A percentile compares a stretch with the other conserved stretches of the same genome.
Conservation (phyloP, 2,113 vertebrate species). For the Alethe diademata region DNA sequence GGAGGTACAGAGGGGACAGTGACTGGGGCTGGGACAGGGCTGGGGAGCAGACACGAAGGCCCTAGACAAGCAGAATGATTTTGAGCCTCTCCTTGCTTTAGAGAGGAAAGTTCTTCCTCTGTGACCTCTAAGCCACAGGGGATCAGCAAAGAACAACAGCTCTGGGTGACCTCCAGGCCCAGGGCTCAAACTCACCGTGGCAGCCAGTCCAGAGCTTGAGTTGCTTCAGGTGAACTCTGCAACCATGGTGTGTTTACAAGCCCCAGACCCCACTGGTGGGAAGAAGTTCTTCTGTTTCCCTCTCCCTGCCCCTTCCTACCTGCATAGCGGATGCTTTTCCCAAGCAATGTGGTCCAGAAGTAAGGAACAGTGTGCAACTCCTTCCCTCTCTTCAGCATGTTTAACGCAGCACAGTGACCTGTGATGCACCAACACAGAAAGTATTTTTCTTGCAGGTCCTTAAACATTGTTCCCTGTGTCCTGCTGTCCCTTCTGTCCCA, state of each 20-base stretch:
- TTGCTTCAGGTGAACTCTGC: not conserved
- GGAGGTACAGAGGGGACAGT: not conserved
- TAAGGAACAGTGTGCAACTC: slow-evolving; percentile 80
- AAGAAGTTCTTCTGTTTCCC: not conserved
- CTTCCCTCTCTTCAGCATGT: slow-evolving; percentile 78
- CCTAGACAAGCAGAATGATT: not conserved
- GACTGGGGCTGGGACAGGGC: not conserved
- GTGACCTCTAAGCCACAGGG: not conserved
- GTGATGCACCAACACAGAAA: not conserved
- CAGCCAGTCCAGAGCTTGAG: not conserved
- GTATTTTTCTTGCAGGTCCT: not conserved
- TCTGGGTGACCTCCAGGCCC: not conserved
- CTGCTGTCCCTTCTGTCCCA: not conserved
- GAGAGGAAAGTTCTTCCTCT: not conserved
- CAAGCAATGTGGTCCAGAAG: slow-evolving; percentile 84
- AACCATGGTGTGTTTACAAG: not conserved
- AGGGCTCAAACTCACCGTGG: not conserved
- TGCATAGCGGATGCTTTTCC: slow-evolving; percentile 82
- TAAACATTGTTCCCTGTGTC: not conserved
- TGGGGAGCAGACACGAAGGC: not conserved
- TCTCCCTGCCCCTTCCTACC: slow-evolving; percentile 57
- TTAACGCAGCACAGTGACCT: slow-evolving; percentile 85
- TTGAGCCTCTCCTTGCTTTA: not conserved
- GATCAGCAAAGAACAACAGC: not conserved
- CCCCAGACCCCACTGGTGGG: not conserved